These are phyloP conservation scores for Procavia capensis DNA, from an alignment of 2,113 vertebrate genomes.

Conservation along the genomic window DNA sequence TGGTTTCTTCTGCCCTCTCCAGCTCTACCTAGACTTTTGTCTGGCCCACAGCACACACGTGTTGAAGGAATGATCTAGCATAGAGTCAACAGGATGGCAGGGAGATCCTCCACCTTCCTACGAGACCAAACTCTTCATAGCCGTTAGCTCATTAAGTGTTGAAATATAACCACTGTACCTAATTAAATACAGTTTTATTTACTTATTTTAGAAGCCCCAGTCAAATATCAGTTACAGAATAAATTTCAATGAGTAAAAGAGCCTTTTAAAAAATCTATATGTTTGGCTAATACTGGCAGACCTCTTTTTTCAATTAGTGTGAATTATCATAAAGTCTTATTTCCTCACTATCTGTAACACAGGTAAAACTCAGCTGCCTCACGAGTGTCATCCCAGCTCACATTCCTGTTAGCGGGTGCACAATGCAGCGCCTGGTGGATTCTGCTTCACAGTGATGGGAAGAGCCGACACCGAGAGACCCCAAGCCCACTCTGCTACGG, in stretches of 20 bases:
- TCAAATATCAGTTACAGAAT: constrained; percentile 63
- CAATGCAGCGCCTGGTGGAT: too few relatives aligned
- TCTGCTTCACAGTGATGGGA: too few relatives aligned
- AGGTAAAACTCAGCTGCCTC: too few relatives aligned
- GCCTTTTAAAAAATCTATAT: constrained; percentile 2
- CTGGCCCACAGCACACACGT: background rate
- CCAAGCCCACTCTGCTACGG: rapidly evolving
- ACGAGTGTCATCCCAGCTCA: too few relatives aligned
- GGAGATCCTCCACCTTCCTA: constrained; percentile 36
- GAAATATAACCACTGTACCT: constrained; percentile 74
- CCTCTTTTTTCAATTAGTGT: constrained; percentile 39
- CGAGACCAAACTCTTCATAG: constrained; percentile 66
- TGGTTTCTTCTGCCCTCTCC: background rate
- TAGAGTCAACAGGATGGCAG: background rate
- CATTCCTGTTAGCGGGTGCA: too few relatives aligned
- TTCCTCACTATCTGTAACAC: background rate
- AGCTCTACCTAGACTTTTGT: background rate
- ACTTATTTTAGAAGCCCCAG: constrained; percentile 59
- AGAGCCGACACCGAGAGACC: too few relatives aligned
- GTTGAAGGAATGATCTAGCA: constrained; percentile 32
- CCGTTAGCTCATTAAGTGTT: constrained; percentile 67
- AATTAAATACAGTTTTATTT: constrained; percentile 77
- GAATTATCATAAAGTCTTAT: background rate
- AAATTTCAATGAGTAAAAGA: constrained; percentile 73
- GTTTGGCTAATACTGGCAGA: constrained; percentile 26